A percentile compares a stretch with the other conserved stretches of the same genome.
These are phyloP conservation scores for Eupithecia subfuscata DNA, from an alignment of 2,888 invertebrate genomes.

Conservation along the genomic window DNA sequence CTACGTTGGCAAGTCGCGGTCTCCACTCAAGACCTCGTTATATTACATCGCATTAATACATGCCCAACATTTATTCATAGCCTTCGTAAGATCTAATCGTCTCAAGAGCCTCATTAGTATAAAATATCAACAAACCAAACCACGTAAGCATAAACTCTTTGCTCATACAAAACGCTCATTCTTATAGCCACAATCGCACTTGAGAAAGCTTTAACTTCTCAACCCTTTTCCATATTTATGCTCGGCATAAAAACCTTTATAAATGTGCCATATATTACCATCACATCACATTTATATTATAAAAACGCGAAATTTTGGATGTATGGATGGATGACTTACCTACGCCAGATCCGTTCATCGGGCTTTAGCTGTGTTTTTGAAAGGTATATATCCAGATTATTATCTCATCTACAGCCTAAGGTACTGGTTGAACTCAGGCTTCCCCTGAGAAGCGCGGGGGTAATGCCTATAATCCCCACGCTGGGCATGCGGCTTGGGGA, in stretches of 20 bases:
- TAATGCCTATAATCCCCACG: neutral
- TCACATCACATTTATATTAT: neutral
- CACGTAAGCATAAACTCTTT: constrained; percentile 11
- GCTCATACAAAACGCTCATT: constrained; percentile 15
- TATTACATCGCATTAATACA: neutral
- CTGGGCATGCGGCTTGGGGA: neutral
- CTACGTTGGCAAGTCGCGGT: no score
- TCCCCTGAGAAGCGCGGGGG: no score
- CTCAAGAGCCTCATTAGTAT: constrained; percentile 8
- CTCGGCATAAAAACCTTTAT: constrained; percentile 41
- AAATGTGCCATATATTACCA: constrained; percentile 40
- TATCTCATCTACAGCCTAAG: no score
- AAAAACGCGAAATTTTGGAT: neutral
- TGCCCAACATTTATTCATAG: neutral
- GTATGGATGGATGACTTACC: neutral
- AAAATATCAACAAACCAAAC: constrained; percentile 7
- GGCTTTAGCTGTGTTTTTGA: neutral
- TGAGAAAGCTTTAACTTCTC: constrained; percentile 36
- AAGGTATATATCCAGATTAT: no score
- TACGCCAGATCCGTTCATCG: neutral
- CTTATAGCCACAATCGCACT: constrained; percentile 28
- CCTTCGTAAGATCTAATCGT: neutral
- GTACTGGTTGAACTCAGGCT: no score
- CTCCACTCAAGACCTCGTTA: neutral
- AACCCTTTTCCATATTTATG: constrained; percentile 44